phyloP scores from a whole-genome alignment of 2,113 vertebrate species.

The Nymphicus hollandicus region DNA sequence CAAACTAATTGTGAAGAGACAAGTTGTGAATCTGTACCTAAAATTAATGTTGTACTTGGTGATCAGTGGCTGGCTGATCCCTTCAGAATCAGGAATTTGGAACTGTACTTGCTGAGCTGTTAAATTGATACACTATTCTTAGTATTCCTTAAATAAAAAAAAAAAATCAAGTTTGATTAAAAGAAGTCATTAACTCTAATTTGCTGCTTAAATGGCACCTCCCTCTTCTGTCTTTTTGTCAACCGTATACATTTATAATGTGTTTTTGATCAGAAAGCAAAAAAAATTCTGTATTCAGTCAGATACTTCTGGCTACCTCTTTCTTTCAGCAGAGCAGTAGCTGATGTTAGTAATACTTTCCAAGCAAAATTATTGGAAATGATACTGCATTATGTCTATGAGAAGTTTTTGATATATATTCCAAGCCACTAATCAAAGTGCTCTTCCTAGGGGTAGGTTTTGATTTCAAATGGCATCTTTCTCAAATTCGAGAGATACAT shows the following conservation, averaged over 20 bases:
- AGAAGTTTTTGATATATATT: not conserved
- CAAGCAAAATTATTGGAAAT: not conserved
- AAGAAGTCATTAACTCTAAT: not conserved
- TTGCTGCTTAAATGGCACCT: not conserved
- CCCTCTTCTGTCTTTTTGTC: not conserved
- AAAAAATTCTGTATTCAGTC: not conserved
- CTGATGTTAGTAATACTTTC: not conserved
- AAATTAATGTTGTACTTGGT: not conserved
- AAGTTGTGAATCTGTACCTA: not conserved
- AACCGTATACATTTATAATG: not conserved
- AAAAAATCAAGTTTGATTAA: not conserved
- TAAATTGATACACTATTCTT: not conserved
- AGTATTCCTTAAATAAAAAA: not conserved
- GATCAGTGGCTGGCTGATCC: not conserved
- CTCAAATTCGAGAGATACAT: constrained; percentile 93
- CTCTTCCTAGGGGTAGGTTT: constrained; percentile 84
- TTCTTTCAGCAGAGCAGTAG: not conserved
- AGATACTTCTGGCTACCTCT: not conserved
- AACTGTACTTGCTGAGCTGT: not conserved
- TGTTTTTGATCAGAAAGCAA: not conserved
- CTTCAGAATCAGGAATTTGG: not conserved
- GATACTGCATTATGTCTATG: not conserved
- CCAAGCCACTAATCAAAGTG: not conserved
- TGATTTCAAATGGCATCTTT: constrained; percentile 96
- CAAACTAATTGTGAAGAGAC: not conserved